Conservation (phyloP, 2,888 invertebrate species). For the Boloria euphrosyne region DNA sequence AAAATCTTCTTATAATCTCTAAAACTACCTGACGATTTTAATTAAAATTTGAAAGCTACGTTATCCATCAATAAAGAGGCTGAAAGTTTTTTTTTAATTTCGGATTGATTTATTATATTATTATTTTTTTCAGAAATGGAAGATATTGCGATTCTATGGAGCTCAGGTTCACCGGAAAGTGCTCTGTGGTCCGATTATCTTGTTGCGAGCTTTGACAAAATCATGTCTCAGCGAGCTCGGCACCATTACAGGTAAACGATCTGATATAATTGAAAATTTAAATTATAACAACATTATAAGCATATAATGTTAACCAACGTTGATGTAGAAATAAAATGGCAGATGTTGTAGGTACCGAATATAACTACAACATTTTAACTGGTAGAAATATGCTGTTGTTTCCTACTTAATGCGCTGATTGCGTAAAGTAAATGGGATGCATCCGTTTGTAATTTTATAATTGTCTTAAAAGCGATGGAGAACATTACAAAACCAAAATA, state of each 20-base stretch:
- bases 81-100: too few species aligned
- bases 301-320: too few species aligned
- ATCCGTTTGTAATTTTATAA: constrained; percentile 25
- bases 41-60: neutral
- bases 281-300: too few species aligned
- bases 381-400: constrained; percentile 13
- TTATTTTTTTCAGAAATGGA: constrained; percentile 84
- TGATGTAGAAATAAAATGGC: too few species aligned
- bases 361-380: neutral
- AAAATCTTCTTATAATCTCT: neutral
- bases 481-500: neutral
- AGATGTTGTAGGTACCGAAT: neutral
- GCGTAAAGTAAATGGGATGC: constrained; percentile 20
- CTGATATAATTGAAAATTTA: neutral
- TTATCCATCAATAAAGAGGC: neutral
- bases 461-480: constrained; percentile 5
- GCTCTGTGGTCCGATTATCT: constrained; percentile 91
- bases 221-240: constrained; percentile 90
- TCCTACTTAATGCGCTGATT: constrained; percentile 20
- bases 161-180: constrained; percentile 89
- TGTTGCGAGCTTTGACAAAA: constrained; percentile 91
- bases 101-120: neutral
- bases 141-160: constrained; percentile 91
- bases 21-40: neutral
- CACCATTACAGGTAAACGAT: constrained; percentile 88